Percentiles rank a stretch among this genome's conserved stretches.
Conservation (phyloP, 2,113 vertebrate species). For the Tamias sibiricus region DNA sequence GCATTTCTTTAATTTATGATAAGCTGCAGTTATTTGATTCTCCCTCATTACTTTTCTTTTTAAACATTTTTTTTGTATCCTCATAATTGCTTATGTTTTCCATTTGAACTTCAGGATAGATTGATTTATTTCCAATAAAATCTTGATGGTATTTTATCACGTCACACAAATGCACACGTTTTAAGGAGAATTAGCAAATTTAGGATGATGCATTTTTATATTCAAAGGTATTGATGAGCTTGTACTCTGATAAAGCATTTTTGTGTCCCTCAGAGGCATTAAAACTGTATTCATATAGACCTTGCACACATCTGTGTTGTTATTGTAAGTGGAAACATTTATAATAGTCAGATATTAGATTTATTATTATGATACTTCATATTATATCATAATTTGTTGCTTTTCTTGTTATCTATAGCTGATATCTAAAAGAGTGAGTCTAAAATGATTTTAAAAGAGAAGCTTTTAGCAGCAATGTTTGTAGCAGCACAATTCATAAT, state of each 20-base stretch:
- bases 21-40: neutral
- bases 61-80: neutral
- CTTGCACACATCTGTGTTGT: neutral
- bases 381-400: neutral
- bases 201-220: neutral
- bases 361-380: neutral
- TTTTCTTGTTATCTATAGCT: neutral
- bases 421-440: neutral
- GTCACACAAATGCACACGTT: neutral
- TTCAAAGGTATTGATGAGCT: neutral
- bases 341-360: neutral
- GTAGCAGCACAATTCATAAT: too few relatives aligned
- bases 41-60: neutral
- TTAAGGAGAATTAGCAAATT: neutral
- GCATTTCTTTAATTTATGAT: neutral
- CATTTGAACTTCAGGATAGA: neutral
- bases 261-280: neutral
- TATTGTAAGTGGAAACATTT: neutral
- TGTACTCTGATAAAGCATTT: neutral
- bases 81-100: neutral
- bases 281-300: neutral
- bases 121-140: neutral
- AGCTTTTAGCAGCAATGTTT: too few relatives aligned
- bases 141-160: neutral
- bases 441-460: neutral